Conservation (phyloP, 2,888 invertebrate genomes). For the Brassicogethes aeneus region DNA sequence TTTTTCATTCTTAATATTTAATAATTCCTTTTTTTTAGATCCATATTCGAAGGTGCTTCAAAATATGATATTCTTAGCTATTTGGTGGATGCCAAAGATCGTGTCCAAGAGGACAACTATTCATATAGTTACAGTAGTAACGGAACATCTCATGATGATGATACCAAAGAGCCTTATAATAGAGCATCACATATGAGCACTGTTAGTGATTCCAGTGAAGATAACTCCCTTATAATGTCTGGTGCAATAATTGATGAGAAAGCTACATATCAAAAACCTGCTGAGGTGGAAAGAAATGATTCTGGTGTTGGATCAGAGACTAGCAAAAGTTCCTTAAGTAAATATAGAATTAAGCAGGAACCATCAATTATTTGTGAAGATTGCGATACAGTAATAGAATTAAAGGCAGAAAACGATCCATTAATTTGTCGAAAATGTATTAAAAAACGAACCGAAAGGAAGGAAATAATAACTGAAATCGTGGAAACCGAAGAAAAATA, state of each 20-base stretch:
- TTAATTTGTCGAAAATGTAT: slow-evolving; percentile 81
- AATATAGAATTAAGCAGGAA: slow-evolving; percentile 57
- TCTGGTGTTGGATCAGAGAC: slow-evolving; percentile 91
- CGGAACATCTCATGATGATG: slow-evolving; percentile 38
- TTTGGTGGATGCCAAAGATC: slow-evolving; percentile 76
- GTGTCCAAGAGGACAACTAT: slow-evolving; percentile 62
- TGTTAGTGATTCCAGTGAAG: slow-evolving; percentile 80
- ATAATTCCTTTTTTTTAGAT: slow-evolving; percentile 34
- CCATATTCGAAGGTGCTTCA: slow-evolving; percentile 73
- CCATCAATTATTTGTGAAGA: slow-evolving; percentile 59
- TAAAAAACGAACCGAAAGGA: slow-evolving; percentile 80
- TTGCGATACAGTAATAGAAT: slow-evolving; percentile 65
- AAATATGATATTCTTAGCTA: slow-evolving; percentile 87
- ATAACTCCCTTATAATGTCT: slow-evolving; percentile 60
- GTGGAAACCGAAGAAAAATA: slow-evolving; percentile 95
- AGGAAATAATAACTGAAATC: slow-evolving; percentile 91
- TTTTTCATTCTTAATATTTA: too few species aligned
- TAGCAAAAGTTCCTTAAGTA: slow-evolving; percentile 74
- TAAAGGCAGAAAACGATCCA: slow-evolving; percentile 67
- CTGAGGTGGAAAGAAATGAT: slow-evolving; percentile 84
- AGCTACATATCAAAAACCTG: slow-evolving; percentile 49
- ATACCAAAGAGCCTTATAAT: slow-evolving; percentile 55
- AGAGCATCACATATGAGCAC: slow-evolving; percentile 70
- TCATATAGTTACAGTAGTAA: slow-evolving; percentile 52
- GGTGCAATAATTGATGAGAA: slow-evolving; percentile 50